Conservation (phyloP, 2,113 vertebrate genomes). For the Misgurnus anguillicaudatus region DNA sequence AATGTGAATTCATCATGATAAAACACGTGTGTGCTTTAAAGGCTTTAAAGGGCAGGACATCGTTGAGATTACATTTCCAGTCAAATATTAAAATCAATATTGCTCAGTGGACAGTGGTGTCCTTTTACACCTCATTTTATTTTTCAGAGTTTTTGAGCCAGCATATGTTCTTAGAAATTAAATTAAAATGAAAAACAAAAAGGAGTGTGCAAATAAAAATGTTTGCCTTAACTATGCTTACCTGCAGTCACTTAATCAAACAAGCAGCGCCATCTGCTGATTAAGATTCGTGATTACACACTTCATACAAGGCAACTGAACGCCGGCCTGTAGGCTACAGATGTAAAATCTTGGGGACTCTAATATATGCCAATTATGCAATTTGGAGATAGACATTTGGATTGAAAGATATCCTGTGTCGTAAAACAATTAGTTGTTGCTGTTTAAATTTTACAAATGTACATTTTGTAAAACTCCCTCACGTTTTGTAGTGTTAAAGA, state of each 20-base stretch:
- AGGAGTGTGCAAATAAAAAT: background rate
- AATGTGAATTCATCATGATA: too few relatives aligned
- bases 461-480: too few relatives aligned
- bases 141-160: background rate
- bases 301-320: background rate
- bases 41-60: background rate
- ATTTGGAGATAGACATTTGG: too few relatives aligned
- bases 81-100: slow-evolving; percentile 9
- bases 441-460: too few relatives aligned
- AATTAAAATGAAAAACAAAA: background rate
- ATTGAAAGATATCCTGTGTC: too few relatives aligned
- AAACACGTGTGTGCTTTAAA: background rate
- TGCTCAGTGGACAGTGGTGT: background rate
- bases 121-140: background rate
- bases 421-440: too few relatives aligned
- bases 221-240: background rate
- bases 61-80: slow-evolving; percentile 7
- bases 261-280: slow-evolving; percentile 35
- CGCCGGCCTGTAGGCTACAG: too few relatives aligned
- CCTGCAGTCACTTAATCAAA: background rate
- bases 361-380: too few relatives aligned
- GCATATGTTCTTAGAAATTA: background rate
- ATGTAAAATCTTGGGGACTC: too few relatives aligned
- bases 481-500: too few relatives aligned
- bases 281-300: background rate